Conservation (phyloP, 2,113 vertebrate genomes). For the Tenrec ecaudatus region DNA sequence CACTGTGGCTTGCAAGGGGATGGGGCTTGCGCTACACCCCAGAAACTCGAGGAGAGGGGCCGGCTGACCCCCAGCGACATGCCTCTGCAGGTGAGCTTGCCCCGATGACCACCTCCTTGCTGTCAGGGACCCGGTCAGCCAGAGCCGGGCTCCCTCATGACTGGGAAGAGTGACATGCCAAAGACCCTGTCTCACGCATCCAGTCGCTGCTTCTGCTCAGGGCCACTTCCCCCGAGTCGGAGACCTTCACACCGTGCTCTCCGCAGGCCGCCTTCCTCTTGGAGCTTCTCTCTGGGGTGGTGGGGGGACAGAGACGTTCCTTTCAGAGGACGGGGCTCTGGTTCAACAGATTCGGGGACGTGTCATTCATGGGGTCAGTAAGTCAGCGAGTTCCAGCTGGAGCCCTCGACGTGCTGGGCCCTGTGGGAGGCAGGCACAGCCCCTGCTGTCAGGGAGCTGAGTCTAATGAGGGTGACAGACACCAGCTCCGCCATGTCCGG, state of each 20-base stretch:
- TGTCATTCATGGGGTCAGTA: background rate
- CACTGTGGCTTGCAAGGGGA: conserved; percentile 93
- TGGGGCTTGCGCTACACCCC: conserved; percentile 87
- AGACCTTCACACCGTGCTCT: background rate
- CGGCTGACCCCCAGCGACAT: conserved; percentile 90
- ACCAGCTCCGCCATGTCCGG: background rate
- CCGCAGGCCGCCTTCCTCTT: background rate
- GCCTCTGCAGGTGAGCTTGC: conserved; percentile 90
- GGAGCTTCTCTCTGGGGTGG: background rate
- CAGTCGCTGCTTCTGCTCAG: background rate
- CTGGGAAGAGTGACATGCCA: background rate
- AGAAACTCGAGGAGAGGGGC: conserved; percentile 90
- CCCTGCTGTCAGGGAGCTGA: background rate
- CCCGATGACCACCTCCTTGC: background rate
- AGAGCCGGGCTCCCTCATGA: background rate
- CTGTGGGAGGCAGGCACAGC: background rate
- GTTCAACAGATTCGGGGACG: background rate
- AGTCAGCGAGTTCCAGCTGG: background rate
- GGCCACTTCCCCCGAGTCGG: background rate
- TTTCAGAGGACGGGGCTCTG: background rate
- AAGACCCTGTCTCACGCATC: background rate
- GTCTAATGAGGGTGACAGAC: background rate
- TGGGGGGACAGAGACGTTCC: background rate
- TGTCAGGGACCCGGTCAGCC: background rate
- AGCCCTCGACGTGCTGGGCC: background rate